Percentiles rank a stretch among this genome's conserved stretches.
phyloP scores from a whole-genome alignment of 2,113 vertebrate genomes.

The Phainopepla nitens region DNA sequence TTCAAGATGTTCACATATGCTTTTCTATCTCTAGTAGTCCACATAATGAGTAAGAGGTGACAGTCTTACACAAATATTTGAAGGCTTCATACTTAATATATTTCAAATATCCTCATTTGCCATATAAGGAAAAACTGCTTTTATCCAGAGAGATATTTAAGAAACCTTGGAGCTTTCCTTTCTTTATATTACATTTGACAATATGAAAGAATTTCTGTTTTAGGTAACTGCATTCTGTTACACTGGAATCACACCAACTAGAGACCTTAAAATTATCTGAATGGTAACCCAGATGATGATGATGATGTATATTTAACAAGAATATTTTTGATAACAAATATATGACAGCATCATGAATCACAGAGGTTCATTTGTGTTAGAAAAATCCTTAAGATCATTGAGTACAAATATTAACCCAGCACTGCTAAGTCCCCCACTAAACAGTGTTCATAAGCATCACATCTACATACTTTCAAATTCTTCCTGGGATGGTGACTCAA shows the following conservation, averaged over 20 bases:
- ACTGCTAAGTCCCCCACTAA: background rate
- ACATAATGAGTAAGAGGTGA: background rate
- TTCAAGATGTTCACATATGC: background rate
- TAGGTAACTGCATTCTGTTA: background rate
- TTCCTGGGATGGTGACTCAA: background rate
- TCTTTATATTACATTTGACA: background rate
- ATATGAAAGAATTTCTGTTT: background rate
- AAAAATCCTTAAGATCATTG: background rate
- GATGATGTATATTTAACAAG: background rate
- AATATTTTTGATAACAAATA: conserved; percentile 14
- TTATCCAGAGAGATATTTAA: background rate
- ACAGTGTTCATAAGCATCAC: fast-evolving
- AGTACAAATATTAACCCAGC: background rate
- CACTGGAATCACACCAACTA: background rate
- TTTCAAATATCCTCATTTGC: background rate
- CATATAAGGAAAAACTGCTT: background rate
- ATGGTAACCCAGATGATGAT: background rate
- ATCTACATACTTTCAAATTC: background rate
- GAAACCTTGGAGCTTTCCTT: background rate
- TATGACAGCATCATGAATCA: background rate
- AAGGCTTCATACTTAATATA: background rate
- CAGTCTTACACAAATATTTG: background rate
- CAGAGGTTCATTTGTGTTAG: background rate
- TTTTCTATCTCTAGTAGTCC: background rate
- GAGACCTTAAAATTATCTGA: background rate